These are phyloP conservation scores for Lerista edwardsae DNA, from an alignment of 2,797 vertebrate genomes.

Conservation along the genomic window DNA sequence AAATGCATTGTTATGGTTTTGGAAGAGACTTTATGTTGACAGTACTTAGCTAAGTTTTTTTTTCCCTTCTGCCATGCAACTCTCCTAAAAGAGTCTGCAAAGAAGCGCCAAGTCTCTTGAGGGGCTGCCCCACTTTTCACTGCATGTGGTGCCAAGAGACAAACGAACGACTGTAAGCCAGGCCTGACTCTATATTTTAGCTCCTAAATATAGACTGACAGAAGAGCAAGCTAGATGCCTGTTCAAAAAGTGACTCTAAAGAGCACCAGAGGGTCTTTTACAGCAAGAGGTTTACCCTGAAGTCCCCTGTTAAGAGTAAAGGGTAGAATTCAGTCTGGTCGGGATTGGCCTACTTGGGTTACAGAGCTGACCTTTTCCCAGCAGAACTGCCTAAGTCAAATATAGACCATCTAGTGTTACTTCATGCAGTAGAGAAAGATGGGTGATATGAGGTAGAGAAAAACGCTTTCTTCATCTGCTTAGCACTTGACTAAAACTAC, in stretches of 20 bases:
- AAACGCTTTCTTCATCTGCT: neutral
- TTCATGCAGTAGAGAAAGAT: conserved; percentile 31
- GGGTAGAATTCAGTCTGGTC: conserved; percentile 44
- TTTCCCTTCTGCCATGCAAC: neutral
- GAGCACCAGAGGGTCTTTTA: neutral
- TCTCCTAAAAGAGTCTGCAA: neutral
- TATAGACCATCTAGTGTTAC: conserved; percentile 70
- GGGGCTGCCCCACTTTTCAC: neutral
- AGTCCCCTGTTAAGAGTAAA: conserved; percentile 36
- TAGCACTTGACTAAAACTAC: neutral
- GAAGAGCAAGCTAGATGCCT: neutral
- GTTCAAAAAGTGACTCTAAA: conserved; percentile 26
- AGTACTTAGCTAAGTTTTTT: neutral
- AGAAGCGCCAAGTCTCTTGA: neutral
- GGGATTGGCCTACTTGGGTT: conserved; percentile 53
- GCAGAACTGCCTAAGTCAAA: conserved; percentile 57
- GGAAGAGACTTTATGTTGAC: neutral
- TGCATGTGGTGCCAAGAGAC: neutral
- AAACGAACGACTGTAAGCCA: neutral
- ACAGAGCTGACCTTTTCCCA: conserved; percentile 68
- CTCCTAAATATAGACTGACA: conserved; percentile 28
- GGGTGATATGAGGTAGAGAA: conserved; percentile 12
- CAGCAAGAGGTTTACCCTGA: conserved; percentile 38
- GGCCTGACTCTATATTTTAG: neutral
- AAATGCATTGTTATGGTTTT: too few species aligned